These are phyloP conservation scores for Cervus canadensis DNA, from an alignment of 2,113 vertebrate species.

Conservation along the genomic window DNA sequence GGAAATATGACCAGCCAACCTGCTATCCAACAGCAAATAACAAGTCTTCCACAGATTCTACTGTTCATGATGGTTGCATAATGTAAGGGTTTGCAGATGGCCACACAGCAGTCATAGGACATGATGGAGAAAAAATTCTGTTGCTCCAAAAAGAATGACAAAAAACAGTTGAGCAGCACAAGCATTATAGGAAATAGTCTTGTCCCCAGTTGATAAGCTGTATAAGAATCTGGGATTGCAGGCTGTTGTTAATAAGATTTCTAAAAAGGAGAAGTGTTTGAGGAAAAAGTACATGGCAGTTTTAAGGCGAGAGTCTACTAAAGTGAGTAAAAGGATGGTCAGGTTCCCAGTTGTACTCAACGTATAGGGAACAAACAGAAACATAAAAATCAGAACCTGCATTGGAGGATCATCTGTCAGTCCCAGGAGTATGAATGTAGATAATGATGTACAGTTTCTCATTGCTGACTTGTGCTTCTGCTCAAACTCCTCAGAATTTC, in stretches of 20 bases:
- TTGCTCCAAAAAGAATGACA: neutral
- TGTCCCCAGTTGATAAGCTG: neutral
- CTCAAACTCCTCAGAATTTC: neutral
- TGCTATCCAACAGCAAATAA: neutral
- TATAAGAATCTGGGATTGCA: neutral
- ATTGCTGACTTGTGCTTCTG: neutral
- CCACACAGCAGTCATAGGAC: no score
- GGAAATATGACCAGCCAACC: neutral
- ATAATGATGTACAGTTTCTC: constrained; percentile 30
- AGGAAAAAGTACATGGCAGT: neutral
- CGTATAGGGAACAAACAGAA: no score
- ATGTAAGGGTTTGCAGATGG: no score
- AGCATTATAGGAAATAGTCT: neutral
- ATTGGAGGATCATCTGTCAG: neutral
- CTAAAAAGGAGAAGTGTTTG: neutral
- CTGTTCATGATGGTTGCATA: neutral
- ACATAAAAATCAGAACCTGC: no score
- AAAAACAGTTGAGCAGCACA: neutral
- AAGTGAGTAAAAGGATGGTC: no score
- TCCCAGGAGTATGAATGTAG: neutral
- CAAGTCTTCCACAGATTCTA: neutral
- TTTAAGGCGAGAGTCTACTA: no score
- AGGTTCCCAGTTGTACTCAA: no score
- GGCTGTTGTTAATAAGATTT: neutral
- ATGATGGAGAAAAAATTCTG: no score